Evolutionary conservation across 2,888 invertebrate genomes (phyloP).

Genomic region (Spicauda simplicius): DNA sequence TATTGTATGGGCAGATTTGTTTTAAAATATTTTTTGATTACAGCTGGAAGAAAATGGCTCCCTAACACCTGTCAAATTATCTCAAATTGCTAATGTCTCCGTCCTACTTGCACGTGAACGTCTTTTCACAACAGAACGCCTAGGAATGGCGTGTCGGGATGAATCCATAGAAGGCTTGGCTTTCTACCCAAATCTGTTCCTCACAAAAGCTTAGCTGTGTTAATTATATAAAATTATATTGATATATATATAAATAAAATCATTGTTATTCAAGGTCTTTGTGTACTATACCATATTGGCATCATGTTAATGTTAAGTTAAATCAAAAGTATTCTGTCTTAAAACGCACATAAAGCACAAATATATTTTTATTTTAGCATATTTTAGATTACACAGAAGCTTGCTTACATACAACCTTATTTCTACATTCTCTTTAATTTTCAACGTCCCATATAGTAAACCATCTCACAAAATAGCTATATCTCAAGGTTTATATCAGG

Average conservation of each 20-base stretch:
- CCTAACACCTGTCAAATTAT: constrained; percentile 88
- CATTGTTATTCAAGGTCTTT: constrained; percentile 38
- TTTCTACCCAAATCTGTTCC: constrained; percentile 96
- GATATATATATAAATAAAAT: constrained; percentile 43
- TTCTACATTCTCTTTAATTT: neutral
- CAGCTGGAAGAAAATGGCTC: no score
- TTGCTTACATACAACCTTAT: constrained; percentile 30
- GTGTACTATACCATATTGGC: no score
- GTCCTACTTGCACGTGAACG: constrained; percentile 96
- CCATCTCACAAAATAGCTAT: constrained; percentile 26
- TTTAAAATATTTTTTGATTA: no score
- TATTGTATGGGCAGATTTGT: no score
- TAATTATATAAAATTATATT: constrained; percentile 35
- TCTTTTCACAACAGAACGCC: constrained; percentile 93
- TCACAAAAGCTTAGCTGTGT: constrained; percentile 68
- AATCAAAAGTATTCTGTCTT: neutral
- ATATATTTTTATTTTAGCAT: constrained; percentile 56
- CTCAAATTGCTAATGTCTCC: constrained; percentile 92
- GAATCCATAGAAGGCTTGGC: constrained; percentile 97
- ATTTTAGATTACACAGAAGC: constrained; percentile 62
- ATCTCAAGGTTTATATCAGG: neutral
- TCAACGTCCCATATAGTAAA: constrained; percentile 10
- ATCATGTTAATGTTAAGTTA: no score
- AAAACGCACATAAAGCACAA: constrained; percentile 53
- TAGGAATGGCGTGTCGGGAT: constrained; percentile 95